These are phyloP conservation scores for Carpatolechia fugitivella DNA, from an alignment of 2,888 invertebrate genomes.

Conservation along the genomic window DNA sequence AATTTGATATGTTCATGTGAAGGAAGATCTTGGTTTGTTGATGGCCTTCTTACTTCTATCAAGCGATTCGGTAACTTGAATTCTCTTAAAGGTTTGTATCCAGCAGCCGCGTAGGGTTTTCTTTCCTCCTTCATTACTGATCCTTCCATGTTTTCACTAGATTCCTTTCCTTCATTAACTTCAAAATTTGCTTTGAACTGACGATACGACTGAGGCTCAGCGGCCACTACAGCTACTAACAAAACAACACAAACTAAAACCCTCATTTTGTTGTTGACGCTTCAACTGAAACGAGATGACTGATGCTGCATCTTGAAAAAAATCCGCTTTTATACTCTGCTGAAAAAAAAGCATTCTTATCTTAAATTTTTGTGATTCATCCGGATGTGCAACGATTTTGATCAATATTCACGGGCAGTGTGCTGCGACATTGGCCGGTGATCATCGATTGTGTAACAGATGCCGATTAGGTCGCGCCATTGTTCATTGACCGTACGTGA, in stretches of 20 bases:
- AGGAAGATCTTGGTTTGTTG: constrained; percentile 63
- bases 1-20: neutral
- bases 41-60: constrained; percentile 52
- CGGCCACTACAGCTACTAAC: constrained; percentile 50
- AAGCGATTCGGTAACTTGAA: constrained; percentile 57
- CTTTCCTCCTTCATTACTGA: constrained; percentile 35
- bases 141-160: constrained; percentile 32
- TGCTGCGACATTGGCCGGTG: constrained; percentile 70
- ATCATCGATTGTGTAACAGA: constrained; percentile 64
- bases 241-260: constrained; percentile 52
- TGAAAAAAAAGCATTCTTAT: constrained; percentile 33
- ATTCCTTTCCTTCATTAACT: constrained; percentile 44
- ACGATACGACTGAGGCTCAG: constrained; percentile 60
- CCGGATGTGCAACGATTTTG: constrained; percentile 62
- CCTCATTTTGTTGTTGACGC: constrained; percentile 55
- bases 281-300: constrained; percentile 55
- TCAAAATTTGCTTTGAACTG: constrained; percentile 41
- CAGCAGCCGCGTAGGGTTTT: constrained; percentile 63
- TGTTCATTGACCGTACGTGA: constrained; percentile 61
- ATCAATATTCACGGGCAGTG: constrained; percentile 68
- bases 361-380: constrained; percentile 53
- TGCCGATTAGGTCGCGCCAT: constrained; percentile 70
- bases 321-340: constrained; percentile 57
- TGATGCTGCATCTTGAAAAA: constrained; percentile 53
- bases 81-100: constrained; percentile 54